phyloP scores from a whole-genome alignment of 2,888 invertebrate genomes.

The Imbricaverruca yamaguchii region DNA sequence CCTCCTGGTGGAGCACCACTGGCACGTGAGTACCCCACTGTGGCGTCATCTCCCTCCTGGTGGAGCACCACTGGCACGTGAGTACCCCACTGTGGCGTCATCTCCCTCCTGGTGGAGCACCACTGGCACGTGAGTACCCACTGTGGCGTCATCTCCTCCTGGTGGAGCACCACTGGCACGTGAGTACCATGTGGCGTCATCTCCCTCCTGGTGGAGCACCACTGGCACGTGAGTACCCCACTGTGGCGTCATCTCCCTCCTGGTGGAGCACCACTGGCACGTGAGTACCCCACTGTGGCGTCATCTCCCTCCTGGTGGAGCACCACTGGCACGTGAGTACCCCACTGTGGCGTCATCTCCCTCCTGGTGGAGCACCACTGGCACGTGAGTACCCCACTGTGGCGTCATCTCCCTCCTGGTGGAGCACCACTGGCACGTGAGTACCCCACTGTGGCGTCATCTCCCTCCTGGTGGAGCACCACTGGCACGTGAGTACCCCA shows the following conservation, averaged over 20 bases:
- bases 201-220: constrained; percentile 84
- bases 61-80: too few species aligned
- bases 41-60: not conserved
- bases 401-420: constrained; percentile 85
- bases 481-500: too few species aligned
- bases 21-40: constrained; percentile 61
- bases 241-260: not conserved
- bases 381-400: too few species aligned
- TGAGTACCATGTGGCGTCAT: too few species aligned
- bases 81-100: too few species aligned
- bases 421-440: constrained; percentile 92
- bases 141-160: not conserved
- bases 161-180: too few species aligned
- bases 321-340: constrained; percentile 82
- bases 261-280: too few species aligned
- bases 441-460: constrained; percentile 32
- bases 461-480: not conserved
- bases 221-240: constrained; percentile 70
- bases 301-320: constrained; percentile 89
- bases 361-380: not conserved
- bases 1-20: constrained; percentile 86
- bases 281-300: too few species aligned
- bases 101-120: constrained; percentile 87
- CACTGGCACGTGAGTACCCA: constrained; percentile 73
- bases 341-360: not conserved